Percentiles rank a stretch among this genome's conserved stretches.
Evolutionary conservation across 1,140 invertebrate species (phyloP).

Genomic region (Phymastichus coffea): DNA sequence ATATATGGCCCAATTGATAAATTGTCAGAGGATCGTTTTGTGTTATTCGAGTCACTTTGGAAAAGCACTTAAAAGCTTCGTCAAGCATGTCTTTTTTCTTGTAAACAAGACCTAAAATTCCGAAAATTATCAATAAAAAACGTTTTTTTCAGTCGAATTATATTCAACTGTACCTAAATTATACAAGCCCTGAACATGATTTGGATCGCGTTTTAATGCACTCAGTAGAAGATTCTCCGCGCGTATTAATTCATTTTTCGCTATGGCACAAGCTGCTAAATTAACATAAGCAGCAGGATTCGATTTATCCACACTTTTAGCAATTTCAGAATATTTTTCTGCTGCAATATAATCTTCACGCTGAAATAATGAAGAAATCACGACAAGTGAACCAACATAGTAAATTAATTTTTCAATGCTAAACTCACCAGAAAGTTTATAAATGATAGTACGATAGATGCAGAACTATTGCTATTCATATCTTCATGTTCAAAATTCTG

Average conservation of each 20-base stretch:
- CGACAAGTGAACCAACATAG: conserved; percentile 1
- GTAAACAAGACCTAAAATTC: conserved; percentile 65
- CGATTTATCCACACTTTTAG: conserved; percentile 75
- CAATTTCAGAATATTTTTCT: conserved; percentile 75
- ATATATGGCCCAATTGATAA: conserved; percentile 82
- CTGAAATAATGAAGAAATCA: no score
- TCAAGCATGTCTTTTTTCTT: conserved; percentile 72
- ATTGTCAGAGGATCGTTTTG: conserved; percentile 79
- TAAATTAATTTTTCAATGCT: no score
- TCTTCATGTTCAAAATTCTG: conserved; percentile 88
- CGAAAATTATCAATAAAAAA: background rate
- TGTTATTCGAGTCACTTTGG: conserved; percentile 79
- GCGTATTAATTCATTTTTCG: conserved; percentile 70
- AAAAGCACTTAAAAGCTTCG: conserved; percentile 78
- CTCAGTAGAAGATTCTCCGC: conserved; percentile 76
- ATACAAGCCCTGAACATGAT: conserved; percentile 88
- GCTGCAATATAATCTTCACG: conserved; percentile 84
- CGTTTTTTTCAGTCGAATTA: background rate
- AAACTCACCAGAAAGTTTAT: conserved; percentile 78
- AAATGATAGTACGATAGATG: conserved; percentile 89
- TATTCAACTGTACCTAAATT: conserved; percentile 67
- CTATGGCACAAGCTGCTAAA: conserved; percentile 80
- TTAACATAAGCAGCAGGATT: conserved; percentile 87
- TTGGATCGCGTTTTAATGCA: conserved; percentile 79
- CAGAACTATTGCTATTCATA: conserved; percentile 79